phyloP scores from a whole-genome alignment of 2,113 vertebrate species.

The Bubo bubo region DNA sequence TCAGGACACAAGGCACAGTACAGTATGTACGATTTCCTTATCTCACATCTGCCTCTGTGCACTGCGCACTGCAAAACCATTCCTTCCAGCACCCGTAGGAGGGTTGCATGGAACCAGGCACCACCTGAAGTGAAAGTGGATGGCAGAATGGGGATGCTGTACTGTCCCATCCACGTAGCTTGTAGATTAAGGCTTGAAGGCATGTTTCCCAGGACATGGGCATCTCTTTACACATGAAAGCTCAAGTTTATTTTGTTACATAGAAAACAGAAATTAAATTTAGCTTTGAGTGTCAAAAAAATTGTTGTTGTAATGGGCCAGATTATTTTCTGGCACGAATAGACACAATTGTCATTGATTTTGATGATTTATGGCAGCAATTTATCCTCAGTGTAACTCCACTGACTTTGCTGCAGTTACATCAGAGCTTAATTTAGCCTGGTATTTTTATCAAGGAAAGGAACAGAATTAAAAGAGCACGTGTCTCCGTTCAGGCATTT shows the following conservation, averaged over 20 bases:
- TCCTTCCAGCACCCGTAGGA: not conserved
- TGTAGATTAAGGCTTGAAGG: not conserved
- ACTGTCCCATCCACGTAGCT: accelerated
- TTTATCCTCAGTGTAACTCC: not conserved
- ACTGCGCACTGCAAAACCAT: not conserved
- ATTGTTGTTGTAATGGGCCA: not conserved
- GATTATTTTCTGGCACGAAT: not conserved
- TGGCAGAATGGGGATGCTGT: accelerated
- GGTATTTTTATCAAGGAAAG: not conserved
- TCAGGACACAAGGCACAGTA: not conserved
- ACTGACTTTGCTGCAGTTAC: not conserved
- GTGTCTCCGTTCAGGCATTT: not conserved
- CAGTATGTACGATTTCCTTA: not conserved
- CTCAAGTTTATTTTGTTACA: not conserved
- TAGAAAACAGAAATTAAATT: not conserved
- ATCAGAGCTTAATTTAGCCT: not conserved
- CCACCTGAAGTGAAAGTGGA: not conserved
- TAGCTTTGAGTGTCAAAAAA: not conserved
- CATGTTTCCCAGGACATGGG: not conserved
- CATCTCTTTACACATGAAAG: not conserved
- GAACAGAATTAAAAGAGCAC: not conserved
- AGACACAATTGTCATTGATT: not conserved
- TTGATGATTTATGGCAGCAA: not conserved
- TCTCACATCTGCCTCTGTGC: not conserved
- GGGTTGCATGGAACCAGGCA: not conserved